phyloP scores from a whole-genome alignment of 2,888 invertebrate species.

The Altica lythri region DNA sequence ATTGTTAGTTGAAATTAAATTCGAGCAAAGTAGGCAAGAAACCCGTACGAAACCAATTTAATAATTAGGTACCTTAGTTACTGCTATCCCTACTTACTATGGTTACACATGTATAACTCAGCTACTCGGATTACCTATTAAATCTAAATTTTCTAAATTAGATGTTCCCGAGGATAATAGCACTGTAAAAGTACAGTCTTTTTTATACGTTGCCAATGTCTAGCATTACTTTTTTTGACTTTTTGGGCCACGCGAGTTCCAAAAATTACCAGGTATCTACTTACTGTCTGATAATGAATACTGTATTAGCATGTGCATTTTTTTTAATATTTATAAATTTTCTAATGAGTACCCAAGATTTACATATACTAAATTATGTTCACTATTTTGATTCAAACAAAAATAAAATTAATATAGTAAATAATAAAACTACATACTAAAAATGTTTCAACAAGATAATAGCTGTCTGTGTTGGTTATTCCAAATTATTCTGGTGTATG shows the following conservation, averaged over 20 bases:
- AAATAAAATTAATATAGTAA: too few species aligned
- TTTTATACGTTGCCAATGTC: constrained; percentile 12
- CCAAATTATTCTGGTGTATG: too few species aligned
- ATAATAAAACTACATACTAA: too few species aligned
- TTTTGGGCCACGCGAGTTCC: constrained; percentile 22
- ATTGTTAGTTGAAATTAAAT: constrained; percentile 21
- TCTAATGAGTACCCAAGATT: too few species aligned
- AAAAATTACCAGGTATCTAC: constrained; percentile 14
- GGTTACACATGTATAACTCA: too few species aligned
- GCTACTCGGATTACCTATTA: constrained; percentile 24
- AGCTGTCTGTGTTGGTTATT: too few species aligned
- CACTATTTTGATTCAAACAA: too few species aligned
- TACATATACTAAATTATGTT: too few species aligned
- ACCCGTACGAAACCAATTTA: constrained; percentile 14
- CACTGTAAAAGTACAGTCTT: constrained; percentile 6
- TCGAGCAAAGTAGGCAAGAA: constrained; percentile 9
- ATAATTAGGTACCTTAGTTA: constrained; percentile 22
- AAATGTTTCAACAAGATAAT: too few species aligned
- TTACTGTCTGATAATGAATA: constrained; percentile 13
- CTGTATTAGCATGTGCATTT: constrained; percentile 10
- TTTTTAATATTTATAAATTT: background rate
- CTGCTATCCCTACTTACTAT: background rate
- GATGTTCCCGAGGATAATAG: constrained; percentile 25
- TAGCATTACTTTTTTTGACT: constrained; percentile 21
- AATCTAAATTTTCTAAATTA: constrained; percentile 26